Evolutionary conservation across 2,113 vertebrate species (phyloP).

Genomic region (Macquaria australasica): DNA sequence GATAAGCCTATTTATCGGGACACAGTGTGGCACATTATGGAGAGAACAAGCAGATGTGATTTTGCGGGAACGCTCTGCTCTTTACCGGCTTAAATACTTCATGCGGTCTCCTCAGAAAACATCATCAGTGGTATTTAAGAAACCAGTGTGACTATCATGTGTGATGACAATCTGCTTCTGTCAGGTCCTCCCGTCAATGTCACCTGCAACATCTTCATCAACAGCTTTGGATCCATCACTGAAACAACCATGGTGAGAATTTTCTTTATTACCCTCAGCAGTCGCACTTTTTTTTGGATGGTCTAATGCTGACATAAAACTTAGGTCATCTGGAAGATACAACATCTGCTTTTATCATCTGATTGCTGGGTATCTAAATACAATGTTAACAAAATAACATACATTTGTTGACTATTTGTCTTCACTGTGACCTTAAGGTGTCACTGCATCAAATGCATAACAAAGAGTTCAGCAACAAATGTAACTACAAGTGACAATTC

Average conservation of each 20-base stretch:
- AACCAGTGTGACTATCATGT: conserved; percentile 5
- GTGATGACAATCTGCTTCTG: conserved; percentile 48
- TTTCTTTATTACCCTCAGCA: not conserved
- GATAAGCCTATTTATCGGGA: conserved; percentile 29
- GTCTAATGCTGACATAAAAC: not conserved
- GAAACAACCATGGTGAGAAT: conserved; percentile 95
- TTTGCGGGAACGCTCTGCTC: not conserved
- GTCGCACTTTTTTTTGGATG: not conserved
- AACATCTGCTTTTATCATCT: not conserved
- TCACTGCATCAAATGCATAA: not conserved
- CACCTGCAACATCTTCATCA: conserved; percentile 98
- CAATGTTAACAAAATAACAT: not conserved
- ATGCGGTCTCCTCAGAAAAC: conserved; percentile 23
- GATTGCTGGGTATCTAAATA: not conserved
- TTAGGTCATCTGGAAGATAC: not conserved
- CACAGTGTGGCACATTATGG: not conserved
- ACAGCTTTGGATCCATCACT: conserved; percentile 95
- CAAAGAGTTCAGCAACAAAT: not conserved
- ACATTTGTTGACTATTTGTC: not conserved
- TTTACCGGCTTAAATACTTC: conserved; percentile 2
- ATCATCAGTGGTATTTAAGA: conserved; percentile 23
- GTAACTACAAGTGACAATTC: not conserved
- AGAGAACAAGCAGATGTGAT: conserved; percentile 32
- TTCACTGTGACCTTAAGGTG: not conserved
- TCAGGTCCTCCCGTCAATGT: conserved; percentile 95